Evolutionary conservation across 2,888 invertebrate genomes (phyloP).

Genomic region (Sarcophaga carnaria): DNA sequence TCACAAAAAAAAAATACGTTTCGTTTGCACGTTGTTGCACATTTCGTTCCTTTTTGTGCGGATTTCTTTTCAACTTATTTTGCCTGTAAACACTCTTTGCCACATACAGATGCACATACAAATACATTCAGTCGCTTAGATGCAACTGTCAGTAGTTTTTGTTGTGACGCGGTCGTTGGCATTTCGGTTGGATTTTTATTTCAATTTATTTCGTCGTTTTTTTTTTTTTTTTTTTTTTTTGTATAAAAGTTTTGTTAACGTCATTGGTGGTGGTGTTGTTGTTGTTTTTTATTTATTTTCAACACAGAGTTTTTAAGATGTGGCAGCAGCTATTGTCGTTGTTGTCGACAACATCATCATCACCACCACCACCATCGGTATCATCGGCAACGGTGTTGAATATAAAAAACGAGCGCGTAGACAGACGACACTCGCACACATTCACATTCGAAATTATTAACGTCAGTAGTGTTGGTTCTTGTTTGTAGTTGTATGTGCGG

Average conservation of each 20-base stretch:
- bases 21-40: slow-evolving; percentile 48
- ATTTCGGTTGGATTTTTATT: slow-evolving; percentile 40
- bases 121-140: background rate
- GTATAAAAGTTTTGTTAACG: too few relatives aligned
- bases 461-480: slow-evolving; percentile 4
- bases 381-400: background rate
- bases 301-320: slow-evolving; percentile 46
- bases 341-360: slow-evolving; percentile 21
- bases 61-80: background rate
- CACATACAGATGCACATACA: background rate
- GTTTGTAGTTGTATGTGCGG: slow-evolving; percentile 12
- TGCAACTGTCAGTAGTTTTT: slow-evolving; percentile 48
- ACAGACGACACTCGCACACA: too few relatives aligned
- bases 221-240: slow-evolving; percentile 3
- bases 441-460: background rate
- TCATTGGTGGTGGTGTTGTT: slow-evolving; percentile 42
- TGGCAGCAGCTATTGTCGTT: slow-evolving; percentile 43
- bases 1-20: background rate
- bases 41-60: background rate
- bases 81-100: background rate
- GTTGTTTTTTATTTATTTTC: background rate
- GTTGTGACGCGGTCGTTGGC: slow-evolving; percentile 68
- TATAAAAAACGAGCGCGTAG: background rate
- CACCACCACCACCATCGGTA: slow-evolving; percentile 14
- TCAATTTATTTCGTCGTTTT: background rate